These are phyloP conservation scores for Parapristionchus giblindavisi DNA, from an alignment of 2,888 invertebrate species.

Conservation along the genomic window DNA sequence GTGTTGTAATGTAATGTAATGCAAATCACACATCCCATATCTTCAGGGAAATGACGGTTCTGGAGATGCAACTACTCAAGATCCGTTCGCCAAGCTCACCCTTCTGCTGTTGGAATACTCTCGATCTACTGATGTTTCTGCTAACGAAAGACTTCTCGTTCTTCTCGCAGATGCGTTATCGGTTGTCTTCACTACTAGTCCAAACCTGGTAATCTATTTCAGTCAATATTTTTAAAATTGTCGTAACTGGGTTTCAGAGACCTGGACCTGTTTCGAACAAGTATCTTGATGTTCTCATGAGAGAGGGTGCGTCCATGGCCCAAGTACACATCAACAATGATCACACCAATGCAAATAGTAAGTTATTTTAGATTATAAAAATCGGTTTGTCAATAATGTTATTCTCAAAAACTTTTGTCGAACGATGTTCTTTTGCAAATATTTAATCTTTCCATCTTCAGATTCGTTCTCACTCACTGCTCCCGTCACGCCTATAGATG, in stretches of 20 bases:
- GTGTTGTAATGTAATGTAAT: no score
- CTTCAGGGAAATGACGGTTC: constrained; percentile 19
- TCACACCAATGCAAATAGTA: no score
- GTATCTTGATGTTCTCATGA: neutral
- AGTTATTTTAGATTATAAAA: no score
- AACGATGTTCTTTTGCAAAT: no score
- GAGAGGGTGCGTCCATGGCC: no score
- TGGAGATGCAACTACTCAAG: neutral
- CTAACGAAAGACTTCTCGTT: constrained; percentile 1
- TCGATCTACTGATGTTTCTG: neutral
- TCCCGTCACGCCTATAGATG: no score
- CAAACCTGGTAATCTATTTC: neutral
- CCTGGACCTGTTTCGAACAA: constrained; percentile 12
- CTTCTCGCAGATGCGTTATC: constrained; percentile 17
- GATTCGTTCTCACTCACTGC: no score
- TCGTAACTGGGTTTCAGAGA: neutral
- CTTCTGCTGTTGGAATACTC: neutral
- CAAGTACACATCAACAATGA: no score
- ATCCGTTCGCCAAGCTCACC: neutral
- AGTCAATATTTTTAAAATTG: neutral
- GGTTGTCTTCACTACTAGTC: constrained; percentile 6
- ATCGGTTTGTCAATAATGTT: no score
- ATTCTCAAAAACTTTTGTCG: no score
- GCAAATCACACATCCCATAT: no score
- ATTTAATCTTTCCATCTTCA: no score